Evolutionary conservation across 1,140 invertebrate species (phyloP), one percentile per base, ranked within the genome.

Genomic region (Euura saliciscinereae): DNA sequence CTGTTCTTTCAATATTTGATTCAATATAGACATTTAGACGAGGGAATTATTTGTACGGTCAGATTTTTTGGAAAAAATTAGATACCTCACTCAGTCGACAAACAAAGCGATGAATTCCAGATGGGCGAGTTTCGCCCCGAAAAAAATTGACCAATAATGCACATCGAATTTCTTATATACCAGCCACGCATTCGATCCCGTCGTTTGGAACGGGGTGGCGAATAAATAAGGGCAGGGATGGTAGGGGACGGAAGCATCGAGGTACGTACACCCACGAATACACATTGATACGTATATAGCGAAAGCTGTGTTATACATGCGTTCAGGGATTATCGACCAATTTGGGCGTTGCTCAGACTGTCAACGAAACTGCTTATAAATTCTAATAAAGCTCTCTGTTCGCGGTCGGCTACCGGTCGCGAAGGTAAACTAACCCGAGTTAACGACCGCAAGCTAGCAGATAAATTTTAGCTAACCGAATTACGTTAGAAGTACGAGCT

Each of bases 61-160:
- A 28, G 28, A 28, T 28, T 28, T 28, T 28, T 28, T 28, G 28
- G 28, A 28, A 28, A 28, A 28, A 28, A 28, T 28, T 28, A 28
- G 28, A 28, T 28, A 0, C 28, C 28, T 28, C 28, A 1, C 28
- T 28, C 28, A 28, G 42, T 44, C 68, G 28, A 67, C 46, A 45
- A 70, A 86, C 83, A 85, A 85, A 86, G 83, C 79, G 82, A 84
- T 81, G 76, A 83, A 80, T 83, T 82, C 81, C 81, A 79, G 78
- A 75, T 80, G 81, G 80, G 75, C 79, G 80, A 75, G 71, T 83
- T 75, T 71, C 74, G 75, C 78, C 78, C 78, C 78, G 0, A 28
- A 28, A 79, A 81, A 82, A 83, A 83, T 82, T 82, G 77, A 83
- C 77, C 80, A 77, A 77, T 78, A 81, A 76, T 80, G 77, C 74